These are phyloP conservation scores for Taxidea taxus DNA, from an alignment of 2,113 vertebrate species.

Conservation along the genomic window DNA sequence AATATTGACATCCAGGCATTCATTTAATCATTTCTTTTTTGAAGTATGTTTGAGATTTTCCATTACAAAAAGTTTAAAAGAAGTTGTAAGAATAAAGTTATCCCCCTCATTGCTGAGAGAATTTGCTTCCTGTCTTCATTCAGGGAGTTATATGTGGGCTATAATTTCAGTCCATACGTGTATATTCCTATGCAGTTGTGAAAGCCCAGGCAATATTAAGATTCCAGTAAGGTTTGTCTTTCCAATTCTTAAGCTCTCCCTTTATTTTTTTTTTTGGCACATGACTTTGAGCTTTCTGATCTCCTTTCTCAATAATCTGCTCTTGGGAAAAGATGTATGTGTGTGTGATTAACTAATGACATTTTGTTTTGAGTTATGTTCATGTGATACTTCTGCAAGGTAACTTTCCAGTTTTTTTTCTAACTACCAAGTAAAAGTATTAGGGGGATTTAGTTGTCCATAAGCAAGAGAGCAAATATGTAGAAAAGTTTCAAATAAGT, in stretches of 20 bases:
- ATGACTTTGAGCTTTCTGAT: neutral
- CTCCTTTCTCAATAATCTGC: neutral
- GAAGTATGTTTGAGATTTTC: neutral
- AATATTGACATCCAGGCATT: neutral
- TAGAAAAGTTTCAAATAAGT: neutral
- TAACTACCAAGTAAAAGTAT: neutral
- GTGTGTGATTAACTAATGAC: neutral
- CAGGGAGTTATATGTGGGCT: neutral
- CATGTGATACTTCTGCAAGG: neutral
- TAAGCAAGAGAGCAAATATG: neutral
- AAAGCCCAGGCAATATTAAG: neutral
- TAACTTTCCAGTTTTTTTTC: neutral
- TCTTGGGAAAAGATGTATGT: neutral
- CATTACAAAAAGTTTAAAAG: neutral
- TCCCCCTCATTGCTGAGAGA: neutral
- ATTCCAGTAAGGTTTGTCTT: neutral
- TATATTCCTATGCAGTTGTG: neutral
- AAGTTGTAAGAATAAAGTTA: neutral
- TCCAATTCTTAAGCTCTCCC: neutral
- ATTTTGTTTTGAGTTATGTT: neutral
- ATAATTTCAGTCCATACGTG: neutral
- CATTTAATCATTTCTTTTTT: neutral
- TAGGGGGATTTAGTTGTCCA: neutral
- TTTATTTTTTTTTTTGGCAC: neutral
- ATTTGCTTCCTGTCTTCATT: neutral